Base-by-base conservation (phyloP, 2,797 vertebrate genomes). In the Melanotaenia boesemani region DNA sequence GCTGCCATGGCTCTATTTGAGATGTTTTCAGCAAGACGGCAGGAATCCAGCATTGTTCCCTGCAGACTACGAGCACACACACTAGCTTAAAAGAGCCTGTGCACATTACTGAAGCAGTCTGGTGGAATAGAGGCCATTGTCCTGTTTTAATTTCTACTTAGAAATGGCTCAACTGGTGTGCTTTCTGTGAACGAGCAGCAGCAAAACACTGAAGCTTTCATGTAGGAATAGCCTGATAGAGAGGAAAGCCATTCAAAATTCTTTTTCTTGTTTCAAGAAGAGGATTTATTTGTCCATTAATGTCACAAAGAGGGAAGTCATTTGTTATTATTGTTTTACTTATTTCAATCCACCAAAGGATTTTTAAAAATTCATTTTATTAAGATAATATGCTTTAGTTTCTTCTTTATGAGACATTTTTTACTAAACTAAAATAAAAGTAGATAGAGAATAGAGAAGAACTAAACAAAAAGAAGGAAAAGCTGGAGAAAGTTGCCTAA, bases 1-100 rank as follows among this genome's bases (percentile, higher is more conserved):
- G 88, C 92, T 83, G 92, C 91, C 88, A 89, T 85, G 90, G 86
- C 87, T 95, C 93, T 91, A 88, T 94, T 92, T 92, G 88, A 93
- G 88, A 88, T 92, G 92, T 95, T 95, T 95, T 94, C 92, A 93
- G 86, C 81, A 85, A 83, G 92, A 88, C 92, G 80, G 93, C 94
- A 95, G 95, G 95, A 95, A 93, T 93, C 94, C 93, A 90, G 86
- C 88, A 94, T 96, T 95, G 94, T 95, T 91, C 90, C 80, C 85
- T 63, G 44, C 74, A 79, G 77, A 88, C 88, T 89, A 82, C 78
- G 83, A 90, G 88, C 76, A 64, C 83, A 86, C 85, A 90, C 90
- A 89, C 82, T 90, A 82, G 91, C 90, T 93, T 93, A 90, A 92
- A 91, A 89, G 89, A 91, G 91, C 91, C 87, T 74, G 89, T 76